Conservation (phyloP, 1,140 invertebrate genomes). For the Saxidomus purpurata region DNA sequence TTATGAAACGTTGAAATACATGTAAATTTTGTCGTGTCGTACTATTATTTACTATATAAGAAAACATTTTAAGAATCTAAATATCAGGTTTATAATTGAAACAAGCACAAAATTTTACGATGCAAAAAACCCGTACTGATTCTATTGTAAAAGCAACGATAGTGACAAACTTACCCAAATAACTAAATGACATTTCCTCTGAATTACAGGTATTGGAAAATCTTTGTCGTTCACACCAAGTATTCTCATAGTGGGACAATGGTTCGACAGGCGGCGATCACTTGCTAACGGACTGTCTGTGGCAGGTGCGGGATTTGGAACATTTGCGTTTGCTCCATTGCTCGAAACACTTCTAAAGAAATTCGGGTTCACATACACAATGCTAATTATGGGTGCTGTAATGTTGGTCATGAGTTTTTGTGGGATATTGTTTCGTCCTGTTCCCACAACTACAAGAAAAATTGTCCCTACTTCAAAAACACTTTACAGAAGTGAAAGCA, state of each 20-base stretch:
- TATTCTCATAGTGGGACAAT: slow-evolving; percentile 73
- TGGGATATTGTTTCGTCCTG: slow-evolving; percentile 44
- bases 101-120: no score
- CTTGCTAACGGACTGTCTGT: slow-evolving; percentile 76
- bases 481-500: not conserved
- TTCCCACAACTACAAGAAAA: not conserved
- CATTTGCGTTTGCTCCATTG: slow-evolving; percentile 80
- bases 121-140: no score
- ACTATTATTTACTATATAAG: no score
- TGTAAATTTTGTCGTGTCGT: no score
- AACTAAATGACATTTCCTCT: not conserved
- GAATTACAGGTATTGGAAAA: slow-evolving; percentile 75
- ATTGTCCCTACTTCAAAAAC: not conserved
- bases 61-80: no score
- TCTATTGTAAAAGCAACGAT: not conserved
- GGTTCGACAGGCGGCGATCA: slow-evolving; percentile 72
- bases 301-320: slow-evolving; percentile 78
- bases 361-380: slow-evolving; percentile 49
- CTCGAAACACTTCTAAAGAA: slow-evolving; percentile 69
- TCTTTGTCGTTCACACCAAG: slow-evolving; percentile 73
- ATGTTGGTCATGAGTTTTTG: slow-evolving; percentile 62
- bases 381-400: slow-evolving; percentile 60
- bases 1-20: no score
- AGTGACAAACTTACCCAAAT: not conserved
- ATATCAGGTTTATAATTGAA: no score